Evolutionary conservation across 2,888 invertebrate genomes (phyloP), one percentile per base, ranked within the genome.

Genomic region (Caprella mutica): DNA sequence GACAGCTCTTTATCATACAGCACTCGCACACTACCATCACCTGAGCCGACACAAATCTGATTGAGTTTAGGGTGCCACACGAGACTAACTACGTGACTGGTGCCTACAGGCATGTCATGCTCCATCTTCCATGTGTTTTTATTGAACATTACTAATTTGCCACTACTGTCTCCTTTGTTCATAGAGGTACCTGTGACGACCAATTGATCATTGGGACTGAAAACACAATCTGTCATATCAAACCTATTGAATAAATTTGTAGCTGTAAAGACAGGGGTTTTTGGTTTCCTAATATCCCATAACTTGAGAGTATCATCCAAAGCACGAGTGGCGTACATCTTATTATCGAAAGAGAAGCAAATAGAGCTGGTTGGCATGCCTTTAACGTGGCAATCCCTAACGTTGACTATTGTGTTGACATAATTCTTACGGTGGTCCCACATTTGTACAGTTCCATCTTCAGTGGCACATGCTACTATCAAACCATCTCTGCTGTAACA

Each of bases 1-100:
- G 93, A 94, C 42, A 81, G 80, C 57, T 83, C 81, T 1, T 86
- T 83, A 70, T 96, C 94, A 68, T 94, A 99, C 70, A 85, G 91
- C 55, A 92, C 84, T 68, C 90, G 89, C 0, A 92, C 84, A 0
- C 80, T 77, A 0, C 97, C 97, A 71, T 92, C 88, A 0, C 91
- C 91, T 67, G 89, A 87, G 0, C 93, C 89, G 0, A 90, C 83
- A 65, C 96, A 87, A 40, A 98, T 82, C 72, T 98, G 98, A 71
- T 98, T 97, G n/a, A 98, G 74, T 71, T 92, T 90, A 0, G 97
- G 88, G 74, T 98, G 97, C 98, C 98, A 98, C 0, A 87, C 72
- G 0, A 85, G 81, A 70, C 93, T 86, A 1, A 97, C 87, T 0
- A 91, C 82, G 66, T 76, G 75, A 43, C 58, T 66, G 69, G 69